Conservation (phyloP, 2,797 vertebrate species). For the Molossus alvarezi region DNA sequence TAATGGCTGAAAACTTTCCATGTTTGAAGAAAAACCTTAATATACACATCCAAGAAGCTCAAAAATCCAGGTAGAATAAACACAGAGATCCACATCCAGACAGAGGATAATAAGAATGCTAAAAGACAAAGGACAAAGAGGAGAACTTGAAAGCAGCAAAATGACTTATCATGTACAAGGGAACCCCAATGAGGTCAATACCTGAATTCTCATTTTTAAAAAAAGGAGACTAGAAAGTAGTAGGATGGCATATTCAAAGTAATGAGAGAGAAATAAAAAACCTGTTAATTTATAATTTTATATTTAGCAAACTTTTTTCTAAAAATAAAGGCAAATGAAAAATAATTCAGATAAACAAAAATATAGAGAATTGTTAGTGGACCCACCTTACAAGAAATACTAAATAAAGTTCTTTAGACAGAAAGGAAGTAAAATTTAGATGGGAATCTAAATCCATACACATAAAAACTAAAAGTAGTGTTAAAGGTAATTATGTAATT, state of each 20-base stretch:
- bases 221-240: neutral
- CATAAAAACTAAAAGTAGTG: neutral
- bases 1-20: neutral
- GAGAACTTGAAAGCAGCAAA: neutral
- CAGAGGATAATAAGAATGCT: neutral
- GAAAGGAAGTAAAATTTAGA: slow-evolving; percentile 4
- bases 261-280: neutral
- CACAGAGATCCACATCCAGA: neutral
- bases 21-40: slow-evolving; percentile 1
- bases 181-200: neutral
- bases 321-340: slow-evolving; percentile 22
- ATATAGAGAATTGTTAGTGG: neutral
- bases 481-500: slow-evolving; percentile 41
- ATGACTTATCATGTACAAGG: neutral
- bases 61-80: neutral
- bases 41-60: neutral
- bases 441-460: neutral
- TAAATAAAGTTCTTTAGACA: neutral
- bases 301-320: neutral
- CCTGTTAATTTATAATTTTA: neutral
- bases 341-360: neutral
- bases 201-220: neutral
- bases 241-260: neutral
- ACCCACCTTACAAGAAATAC: neutral
- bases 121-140: neutral